Percentiles rank a stretch among this genome's conserved stretches.
Evolutionary conservation across 1,140 invertebrate genomes (phyloP).

Genomic region (Teleopsis dalmanni): DNA sequence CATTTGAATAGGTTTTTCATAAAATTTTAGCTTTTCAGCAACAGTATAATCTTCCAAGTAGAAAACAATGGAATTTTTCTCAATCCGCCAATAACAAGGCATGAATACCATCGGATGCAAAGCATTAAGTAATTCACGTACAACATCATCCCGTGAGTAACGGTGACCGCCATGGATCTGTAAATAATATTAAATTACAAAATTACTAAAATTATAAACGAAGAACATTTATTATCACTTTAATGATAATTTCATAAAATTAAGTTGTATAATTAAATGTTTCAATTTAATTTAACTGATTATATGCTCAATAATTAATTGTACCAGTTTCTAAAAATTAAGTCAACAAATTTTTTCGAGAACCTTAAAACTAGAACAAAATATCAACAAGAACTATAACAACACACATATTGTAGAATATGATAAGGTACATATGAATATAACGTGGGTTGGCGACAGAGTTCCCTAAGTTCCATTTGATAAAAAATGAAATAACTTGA

Average conservation of each 20-base stretch:
- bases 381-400: no score
- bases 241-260: neutral
- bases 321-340: no score
- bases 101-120: slow-evolving; percentile 57
- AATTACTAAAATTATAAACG: neutral
- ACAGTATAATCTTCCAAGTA: slow-evolving; percentile 62
- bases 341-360: neutral
- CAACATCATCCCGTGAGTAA: slow-evolving; percentile 60
- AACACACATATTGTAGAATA: no score
- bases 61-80: slow-evolving; percentile 54
- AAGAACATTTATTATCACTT: neutral
- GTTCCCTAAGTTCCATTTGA: no score
- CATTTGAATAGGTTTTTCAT: slow-evolving; percentile 57
- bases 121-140: slow-evolving; percentile 53
- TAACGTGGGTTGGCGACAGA: no score
- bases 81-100: slow-evolving; percentile 53
- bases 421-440: no score
- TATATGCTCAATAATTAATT: no score
- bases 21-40: slow-evolving; percentile 55
- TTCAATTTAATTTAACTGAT: neutral
- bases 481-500: no score
- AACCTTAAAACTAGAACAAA: neutral
- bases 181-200: slow-evolving; percentile 3
- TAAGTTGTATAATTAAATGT: neutral
- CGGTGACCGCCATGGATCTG: slow-evolving; percentile 65